Percentiles rank a stretch among this genome's conserved stretches.
These are phyloP conservation scores for Hucho hucho DNA, from an alignment of 2,113 vertebrate genomes.

Conservation along the genomic window DNA sequence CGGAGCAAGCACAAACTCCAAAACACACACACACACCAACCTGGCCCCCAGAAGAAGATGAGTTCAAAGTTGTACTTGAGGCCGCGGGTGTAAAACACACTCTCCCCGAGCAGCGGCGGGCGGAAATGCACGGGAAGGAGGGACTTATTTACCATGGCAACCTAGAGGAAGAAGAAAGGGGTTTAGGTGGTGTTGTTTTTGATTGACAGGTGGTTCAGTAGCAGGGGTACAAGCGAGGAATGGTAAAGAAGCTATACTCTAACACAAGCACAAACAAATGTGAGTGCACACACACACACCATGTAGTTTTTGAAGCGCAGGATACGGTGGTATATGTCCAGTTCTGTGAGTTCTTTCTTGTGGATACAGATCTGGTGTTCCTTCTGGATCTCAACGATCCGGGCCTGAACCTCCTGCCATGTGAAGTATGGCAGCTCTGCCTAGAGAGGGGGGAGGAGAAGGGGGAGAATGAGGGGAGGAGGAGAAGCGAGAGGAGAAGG, in stretches of 20 bases:
- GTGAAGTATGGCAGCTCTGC: constrained; percentile 92
- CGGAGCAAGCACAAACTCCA: not conserved
- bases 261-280: not conserved
- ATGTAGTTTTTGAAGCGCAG: constrained; percentile 99
- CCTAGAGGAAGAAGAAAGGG: constrained; percentile 37
- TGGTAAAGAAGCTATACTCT: no score
- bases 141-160: constrained; percentile 96
- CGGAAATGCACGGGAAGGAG: constrained; percentile 91
- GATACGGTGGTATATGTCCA: constrained; percentile 97
- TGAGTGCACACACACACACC: constrained; percentile 63
- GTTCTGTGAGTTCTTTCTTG: constrained; percentile 92
- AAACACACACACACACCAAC: constrained; percentile 45
- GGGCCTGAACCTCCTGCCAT: constrained; percentile 96
- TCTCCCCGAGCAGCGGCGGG: constrained; percentile 83
- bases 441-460: constrained; percentile 57
- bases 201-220: not conserved
- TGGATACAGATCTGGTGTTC: constrained; percentile 99
- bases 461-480: not conserved
- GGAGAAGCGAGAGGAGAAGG: no score
- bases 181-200: not conserved
- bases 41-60: constrained; percentile 98
- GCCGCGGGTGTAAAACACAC: constrained; percentile 90
- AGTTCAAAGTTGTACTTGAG: constrained; percentile 99
- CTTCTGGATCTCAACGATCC: constrained; percentile 97
- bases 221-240: not conserved